Percentiles rank a stretch among this genome's conserved stretches.
Conservation (phyloP, 1,140 invertebrate genomes). For the Hyles euphorbiae region DNA sequence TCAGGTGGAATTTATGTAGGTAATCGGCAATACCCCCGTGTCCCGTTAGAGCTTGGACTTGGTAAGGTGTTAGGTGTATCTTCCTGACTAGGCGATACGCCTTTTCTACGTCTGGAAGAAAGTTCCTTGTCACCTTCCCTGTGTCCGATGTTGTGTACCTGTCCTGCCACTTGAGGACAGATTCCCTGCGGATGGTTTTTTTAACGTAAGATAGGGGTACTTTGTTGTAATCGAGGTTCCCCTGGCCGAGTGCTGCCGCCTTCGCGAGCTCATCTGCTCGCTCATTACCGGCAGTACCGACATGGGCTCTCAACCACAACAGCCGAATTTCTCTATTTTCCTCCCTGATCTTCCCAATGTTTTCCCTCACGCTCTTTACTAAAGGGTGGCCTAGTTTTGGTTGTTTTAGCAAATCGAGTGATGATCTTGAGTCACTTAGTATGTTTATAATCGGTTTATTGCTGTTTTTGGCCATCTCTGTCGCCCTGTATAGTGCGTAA, state of each 20-base stretch:
- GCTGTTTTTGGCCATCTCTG: conserved; percentile 2
- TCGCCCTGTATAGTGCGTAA: conserved; percentile 16
- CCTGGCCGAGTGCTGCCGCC: conserved; percentile 14
- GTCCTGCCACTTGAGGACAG: conserved; percentile 10
- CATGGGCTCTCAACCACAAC: conserved; percentile 29
- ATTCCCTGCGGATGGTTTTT: conserved; percentile 10
- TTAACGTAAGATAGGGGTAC: conserved; percentile 21
- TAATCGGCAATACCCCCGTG: no score
- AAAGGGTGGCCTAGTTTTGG: conserved; percentile 12
- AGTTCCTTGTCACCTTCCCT: neutral
- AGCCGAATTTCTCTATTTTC: conserved; percentile 10
- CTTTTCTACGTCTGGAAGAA: no score
- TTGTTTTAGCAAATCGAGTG: conserved; percentile 18
- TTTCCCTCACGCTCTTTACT: conserved; percentile 3
- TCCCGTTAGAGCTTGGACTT: no score
- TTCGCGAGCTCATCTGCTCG: conserved; percentile 30
- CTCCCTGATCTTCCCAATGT: neutral
- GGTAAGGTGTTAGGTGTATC: no score
- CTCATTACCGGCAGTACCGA: conserved; percentile 25
- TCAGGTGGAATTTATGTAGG: no score
- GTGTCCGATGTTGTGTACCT: conserved; percentile 1
- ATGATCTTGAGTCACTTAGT: conserved; percentile 27
- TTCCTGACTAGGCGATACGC: no score
- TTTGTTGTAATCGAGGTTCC: conserved; percentile 5
- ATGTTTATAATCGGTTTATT: neutral